Evolutionary conservation across 2,888 invertebrate species (phyloP).

Genomic region (Drosophila siamana): DNA sequence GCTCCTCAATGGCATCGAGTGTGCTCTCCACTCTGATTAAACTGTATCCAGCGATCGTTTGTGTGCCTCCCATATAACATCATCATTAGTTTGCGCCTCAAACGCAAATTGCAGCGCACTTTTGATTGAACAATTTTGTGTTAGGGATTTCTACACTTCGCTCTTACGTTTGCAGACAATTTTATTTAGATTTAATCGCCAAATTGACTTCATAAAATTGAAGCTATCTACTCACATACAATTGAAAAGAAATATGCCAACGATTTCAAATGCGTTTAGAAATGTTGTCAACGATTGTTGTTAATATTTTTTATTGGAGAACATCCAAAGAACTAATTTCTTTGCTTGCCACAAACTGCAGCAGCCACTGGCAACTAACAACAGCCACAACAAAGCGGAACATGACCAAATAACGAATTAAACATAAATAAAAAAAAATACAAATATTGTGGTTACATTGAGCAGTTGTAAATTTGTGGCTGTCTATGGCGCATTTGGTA

Average conservation of each 20-base stretch:
- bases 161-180: too few relatives aligned
- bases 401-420: slow-evolving; percentile 20
- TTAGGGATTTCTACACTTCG: too few relatives aligned
- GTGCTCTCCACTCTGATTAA: slow-evolving; percentile 65
- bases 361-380: slow-evolving; percentile 8
- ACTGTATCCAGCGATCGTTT: slow-evolving; percentile 40
- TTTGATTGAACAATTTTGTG: neutral
- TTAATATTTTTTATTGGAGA: too few relatives aligned
- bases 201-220: too few relatives aligned
- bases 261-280: too few relatives aligned
- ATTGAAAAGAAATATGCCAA: too few relatives aligned
- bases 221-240: too few relatives aligned
- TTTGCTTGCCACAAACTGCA: slow-evolving; percentile 17
- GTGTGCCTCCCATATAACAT: slow-evolving; percentile 29
- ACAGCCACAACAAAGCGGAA: slow-evolving; percentile 33
- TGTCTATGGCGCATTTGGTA: slow-evolving; percentile 20
- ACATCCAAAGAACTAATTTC: neutral
- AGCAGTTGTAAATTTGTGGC: neutral
- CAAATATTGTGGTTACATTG: neutral
- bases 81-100: slow-evolving; percentile 40
- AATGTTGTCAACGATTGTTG: too few relatives aligned
- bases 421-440: neutral
- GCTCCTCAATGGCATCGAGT: slow-evolving; percentile 51
- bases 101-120: slow-evolving; percentile 9
- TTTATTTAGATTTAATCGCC: too few relatives aligned